These are phyloP conservation scores for Melanerpes aurifrons DNA, from an alignment of 2,113 vertebrate genomes.

Conservation along the genomic window DNA sequence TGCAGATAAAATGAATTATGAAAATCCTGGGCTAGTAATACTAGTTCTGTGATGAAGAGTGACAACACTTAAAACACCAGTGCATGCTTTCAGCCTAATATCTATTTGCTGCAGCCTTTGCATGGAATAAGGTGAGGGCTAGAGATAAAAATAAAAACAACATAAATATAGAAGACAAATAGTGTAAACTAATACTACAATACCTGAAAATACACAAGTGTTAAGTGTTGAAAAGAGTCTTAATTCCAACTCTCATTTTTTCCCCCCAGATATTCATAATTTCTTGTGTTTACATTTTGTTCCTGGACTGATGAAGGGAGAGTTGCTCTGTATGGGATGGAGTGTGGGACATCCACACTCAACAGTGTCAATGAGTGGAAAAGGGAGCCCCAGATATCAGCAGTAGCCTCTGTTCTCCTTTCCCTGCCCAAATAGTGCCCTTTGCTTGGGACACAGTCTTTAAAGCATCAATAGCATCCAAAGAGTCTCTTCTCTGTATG, in stretches of 20 bases:
- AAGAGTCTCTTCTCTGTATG: neutral
- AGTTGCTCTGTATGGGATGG: rapidly evolving
- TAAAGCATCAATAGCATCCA: neutral
- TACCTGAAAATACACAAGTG: neutral
- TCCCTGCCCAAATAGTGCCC: neutral
- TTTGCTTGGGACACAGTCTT: neutral
- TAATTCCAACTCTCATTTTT: neutral
- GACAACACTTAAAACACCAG: neutral
- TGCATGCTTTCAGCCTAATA: neutral
- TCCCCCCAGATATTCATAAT: neutral
- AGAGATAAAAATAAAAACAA: neutral
- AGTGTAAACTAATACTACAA: neutral
- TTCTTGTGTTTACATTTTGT: neutral
- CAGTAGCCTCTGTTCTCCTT: neutral
- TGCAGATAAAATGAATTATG: neutral
- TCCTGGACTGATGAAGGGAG: neutral
- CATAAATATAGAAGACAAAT: neutral
- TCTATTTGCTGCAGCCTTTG: neutral
- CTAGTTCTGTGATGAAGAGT: neutral
- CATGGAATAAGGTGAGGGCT: neutral
- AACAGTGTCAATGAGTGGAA: rapidly evolving
- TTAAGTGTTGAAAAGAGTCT: neutral
- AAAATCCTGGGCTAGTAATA: neutral
- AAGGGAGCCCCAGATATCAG: neutral
- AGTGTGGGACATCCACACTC: neutral